phyloP scores from a whole-genome alignment of 2,797 vertebrate species.

The Champsocephalus gunnari region DNA sequence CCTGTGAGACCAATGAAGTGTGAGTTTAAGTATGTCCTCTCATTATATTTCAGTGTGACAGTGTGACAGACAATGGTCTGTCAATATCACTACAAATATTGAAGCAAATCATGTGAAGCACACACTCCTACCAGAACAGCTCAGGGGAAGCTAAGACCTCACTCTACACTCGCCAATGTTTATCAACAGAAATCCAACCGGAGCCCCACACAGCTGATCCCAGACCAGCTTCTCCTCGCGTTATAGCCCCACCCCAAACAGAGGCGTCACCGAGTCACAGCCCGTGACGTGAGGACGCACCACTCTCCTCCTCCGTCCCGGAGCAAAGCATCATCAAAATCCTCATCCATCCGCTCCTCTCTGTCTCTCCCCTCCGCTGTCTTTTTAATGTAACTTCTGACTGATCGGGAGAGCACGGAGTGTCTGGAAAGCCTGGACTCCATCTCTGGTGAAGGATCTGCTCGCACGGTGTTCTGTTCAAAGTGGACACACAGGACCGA shows the following conservation, averaged over 20 bases:
- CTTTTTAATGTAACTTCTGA: constrained; percentile 70
- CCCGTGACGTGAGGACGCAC: constrained; percentile 89
- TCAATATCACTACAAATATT: not conserved
- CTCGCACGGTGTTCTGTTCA: constrained; percentile 37
- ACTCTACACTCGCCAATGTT: constrained; percentile 18
- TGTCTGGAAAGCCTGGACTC: constrained; percentile 66
- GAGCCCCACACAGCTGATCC: constrained; percentile 47
- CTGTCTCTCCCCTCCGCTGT: constrained; percentile 59
- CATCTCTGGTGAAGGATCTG: constrained; percentile 49
- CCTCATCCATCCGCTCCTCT: constrained; percentile 79
- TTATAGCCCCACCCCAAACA: constrained; percentile 83
- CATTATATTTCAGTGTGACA: not conserved
- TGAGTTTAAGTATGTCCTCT: not conserved
- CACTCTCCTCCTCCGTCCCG: constrained; percentile 84
- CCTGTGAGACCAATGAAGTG: not conserved
- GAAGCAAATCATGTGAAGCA: not conserved
- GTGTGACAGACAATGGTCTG: not conserved
- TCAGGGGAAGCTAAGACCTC: not conserved
- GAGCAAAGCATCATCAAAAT: constrained; percentile 83
- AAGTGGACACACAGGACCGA: constrained; percentile 53
- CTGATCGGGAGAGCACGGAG: constrained; percentile 66
- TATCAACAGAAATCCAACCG: constrained; percentile 7
- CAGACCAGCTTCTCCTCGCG: constrained; percentile 84
- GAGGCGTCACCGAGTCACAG: constrained; percentile 88
- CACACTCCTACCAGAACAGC: not conserved